A percentile compares a stretch with the other conserved stretches of the same genome.
Conservation (phyloP, 2,113 vertebrate species). For the Ascaphus truei region DNA sequence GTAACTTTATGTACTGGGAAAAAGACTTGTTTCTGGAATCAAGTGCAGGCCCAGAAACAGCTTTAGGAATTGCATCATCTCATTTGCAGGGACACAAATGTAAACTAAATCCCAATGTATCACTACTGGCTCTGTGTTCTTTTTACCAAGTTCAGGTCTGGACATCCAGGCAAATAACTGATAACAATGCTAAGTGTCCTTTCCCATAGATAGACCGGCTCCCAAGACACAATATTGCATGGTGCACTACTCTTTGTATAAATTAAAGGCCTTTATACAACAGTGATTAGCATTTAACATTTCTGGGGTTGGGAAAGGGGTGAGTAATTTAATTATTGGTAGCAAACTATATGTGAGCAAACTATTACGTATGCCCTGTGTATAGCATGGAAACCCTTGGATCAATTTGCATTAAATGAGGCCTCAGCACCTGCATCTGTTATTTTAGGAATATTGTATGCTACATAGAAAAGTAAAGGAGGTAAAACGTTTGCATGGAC, state of each 20-base stretch:
- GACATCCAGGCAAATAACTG: constrained; percentile 46
- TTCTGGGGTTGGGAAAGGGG: background rate
- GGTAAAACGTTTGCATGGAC: constrained; percentile 42
- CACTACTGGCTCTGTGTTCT: constrained; percentile 48
- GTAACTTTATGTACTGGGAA: constrained; percentile 59
- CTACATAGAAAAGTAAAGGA: constrained; percentile 42
- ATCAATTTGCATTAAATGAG: constrained; percentile 31
- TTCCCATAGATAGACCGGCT: constrained; percentile 36
- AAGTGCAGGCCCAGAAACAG: constrained; percentile 66
- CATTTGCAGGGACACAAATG: constrained; percentile 46
- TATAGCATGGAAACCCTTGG: constrained; percentile 1
- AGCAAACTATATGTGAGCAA: constrained; percentile 42
- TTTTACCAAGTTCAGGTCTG: constrained; percentile 39
- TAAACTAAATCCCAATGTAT: constrained; percentile 39
- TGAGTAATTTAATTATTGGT: background rate
- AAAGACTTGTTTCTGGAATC: constrained; percentile 59
- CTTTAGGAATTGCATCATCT: constrained; percentile 68
- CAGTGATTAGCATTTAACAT: background rate
- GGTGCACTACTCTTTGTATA: constrained; percentile 36
- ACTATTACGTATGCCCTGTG: constrained; percentile 11
- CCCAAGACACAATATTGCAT: constrained; percentile 29
- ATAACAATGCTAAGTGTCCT: constrained; percentile 33
- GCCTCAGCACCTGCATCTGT: constrained; percentile 28
- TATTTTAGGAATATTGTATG: constrained; percentile 26
- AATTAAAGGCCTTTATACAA: background rate